These are phyloP conservation scores for Phymatocera aterrima DNA, from an alignment of 2,888 invertebrate genomes.

Conservation along the genomic window DNA sequence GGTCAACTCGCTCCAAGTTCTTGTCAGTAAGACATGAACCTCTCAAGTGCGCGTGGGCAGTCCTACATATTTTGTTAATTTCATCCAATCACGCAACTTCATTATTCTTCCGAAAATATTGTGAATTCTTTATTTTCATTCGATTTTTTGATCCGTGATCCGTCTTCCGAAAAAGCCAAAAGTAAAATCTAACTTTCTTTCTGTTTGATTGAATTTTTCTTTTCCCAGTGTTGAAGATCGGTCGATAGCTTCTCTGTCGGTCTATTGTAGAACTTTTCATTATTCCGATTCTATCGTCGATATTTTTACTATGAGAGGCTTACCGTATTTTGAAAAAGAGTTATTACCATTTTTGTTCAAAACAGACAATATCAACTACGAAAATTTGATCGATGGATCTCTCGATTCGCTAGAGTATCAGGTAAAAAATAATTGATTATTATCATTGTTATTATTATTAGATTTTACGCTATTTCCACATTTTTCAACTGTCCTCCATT, in stretches of 20 bases:
- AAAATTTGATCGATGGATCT: constrained; percentile 45
- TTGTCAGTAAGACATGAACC: constrained; percentile 49
- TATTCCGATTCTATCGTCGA: neutral
- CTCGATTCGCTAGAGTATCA: constrained; percentile 57
- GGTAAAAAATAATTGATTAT: constrained; percentile 50
- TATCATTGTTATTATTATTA: neutral
- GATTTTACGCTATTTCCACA: too few relatives aligned
- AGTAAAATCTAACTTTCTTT: neutral
- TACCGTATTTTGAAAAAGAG: constrained; percentile 56
- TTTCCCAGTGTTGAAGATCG: too few relatives aligned
- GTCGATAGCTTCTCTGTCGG: too few relatives aligned
- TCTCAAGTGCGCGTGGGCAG: constrained; percentile 47
- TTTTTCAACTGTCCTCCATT: too few relatives aligned
- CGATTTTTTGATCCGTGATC: neutral
- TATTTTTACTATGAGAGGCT: constrained; percentile 53
- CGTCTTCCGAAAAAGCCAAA: neutral
- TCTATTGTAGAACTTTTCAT: too few relatives aligned
- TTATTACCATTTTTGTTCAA: constrained; percentile 51
- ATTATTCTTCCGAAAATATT: neutral
- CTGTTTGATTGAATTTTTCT: neutral
- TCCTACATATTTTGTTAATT: neutral
- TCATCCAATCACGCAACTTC: neutral
- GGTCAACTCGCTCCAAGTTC: neutral
- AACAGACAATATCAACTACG: constrained; percentile 5
- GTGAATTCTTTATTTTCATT: too few relatives aligned